Conservation (phyloP, 1,140 invertebrate genomes). For the Drosophila lowei region DNA sequence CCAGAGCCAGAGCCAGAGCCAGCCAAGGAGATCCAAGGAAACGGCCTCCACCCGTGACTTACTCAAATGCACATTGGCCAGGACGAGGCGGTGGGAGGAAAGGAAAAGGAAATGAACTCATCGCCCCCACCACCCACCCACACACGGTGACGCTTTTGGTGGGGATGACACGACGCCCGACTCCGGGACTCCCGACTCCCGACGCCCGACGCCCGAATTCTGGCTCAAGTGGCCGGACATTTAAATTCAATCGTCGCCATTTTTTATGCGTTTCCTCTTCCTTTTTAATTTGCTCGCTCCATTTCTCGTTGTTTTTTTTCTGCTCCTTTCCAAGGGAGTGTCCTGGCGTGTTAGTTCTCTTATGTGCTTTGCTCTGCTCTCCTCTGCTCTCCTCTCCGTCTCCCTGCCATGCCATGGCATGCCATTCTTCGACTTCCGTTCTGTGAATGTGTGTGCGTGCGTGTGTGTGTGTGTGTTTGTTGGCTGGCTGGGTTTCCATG, state of each 20-base stretch:
- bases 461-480: slow-evolving; percentile 5
- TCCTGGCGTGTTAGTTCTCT: slow-evolving; percentile 51
- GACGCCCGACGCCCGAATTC: slow-evolving; percentile 14
- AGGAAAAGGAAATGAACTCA: slow-evolving; percentile 49
- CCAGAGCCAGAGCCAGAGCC: not conserved
- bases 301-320: slow-evolving; percentile 18
- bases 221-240: slow-evolving; percentile 64
- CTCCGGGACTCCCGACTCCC: too few species aligned
- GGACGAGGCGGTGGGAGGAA: slow-evolving; percentile 27
- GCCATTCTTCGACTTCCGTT: slow-evolving; percentile 51
- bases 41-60: slow-evolving; percentile 49
- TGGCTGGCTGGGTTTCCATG: not conserved
- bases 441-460: slow-evolving; percentile 16
- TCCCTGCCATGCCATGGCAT: not conserved
- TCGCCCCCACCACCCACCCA: slow-evolving; percentile 23
- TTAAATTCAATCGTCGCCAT: slow-evolving; percentile 77
- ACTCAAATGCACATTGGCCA: slow-evolving; percentile 67
- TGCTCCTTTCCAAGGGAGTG: slow-evolving; percentile 4
- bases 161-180: slow-evolving; percentile 1
- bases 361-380: not conserved
- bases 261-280: slow-evolving; percentile 78
- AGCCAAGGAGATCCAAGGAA: slow-evolving; percentile 34
- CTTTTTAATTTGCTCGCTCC: slow-evolving; percentile 72
- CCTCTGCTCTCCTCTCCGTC: too few species aligned
- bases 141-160: slow-evolving; percentile 24